A percentile compares a stretch with the other conserved stretches of the same genome.
Evolutionary conservation across 2,797 vertebrate genomes (phyloP).

Genomic region (Chrysocyon brachyurus): DNA sequence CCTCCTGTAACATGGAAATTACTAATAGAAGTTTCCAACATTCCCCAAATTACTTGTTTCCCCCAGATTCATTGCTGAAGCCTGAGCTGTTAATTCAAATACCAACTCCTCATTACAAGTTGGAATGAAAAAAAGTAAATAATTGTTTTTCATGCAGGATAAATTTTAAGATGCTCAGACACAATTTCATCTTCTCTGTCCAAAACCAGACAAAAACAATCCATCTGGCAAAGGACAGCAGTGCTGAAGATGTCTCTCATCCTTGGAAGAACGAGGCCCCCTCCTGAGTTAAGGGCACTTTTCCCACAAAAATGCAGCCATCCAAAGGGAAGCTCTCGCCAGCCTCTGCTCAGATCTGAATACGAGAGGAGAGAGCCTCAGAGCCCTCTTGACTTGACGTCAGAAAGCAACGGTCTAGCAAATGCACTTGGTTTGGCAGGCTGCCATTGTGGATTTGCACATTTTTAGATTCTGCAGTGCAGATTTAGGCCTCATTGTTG

Average conservation of each 20-base stretch:
- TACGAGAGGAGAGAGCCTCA: slow-evolving; percentile 10
- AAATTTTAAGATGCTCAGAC: slow-evolving; percentile 6
- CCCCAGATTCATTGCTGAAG: neutral
- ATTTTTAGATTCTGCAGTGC: neutral
- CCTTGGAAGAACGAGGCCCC: neutral
- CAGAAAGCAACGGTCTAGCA: slow-evolving; percentile 23
- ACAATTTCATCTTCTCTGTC: neutral
- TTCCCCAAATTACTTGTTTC: neutral
- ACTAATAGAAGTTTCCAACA: neutral
- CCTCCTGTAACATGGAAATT: neutral
- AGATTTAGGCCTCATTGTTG: neutral
- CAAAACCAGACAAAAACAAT: neutral
- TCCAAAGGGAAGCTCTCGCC: neutral
- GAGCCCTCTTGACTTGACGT: slow-evolving; percentile 17
- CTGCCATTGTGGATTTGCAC: neutral
- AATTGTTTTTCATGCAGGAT: neutral
- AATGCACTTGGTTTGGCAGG: neutral
- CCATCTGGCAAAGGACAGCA: neutral
- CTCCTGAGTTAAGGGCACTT: neutral
- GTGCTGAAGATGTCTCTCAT: neutral
- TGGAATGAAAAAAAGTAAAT: slow-evolving; percentile 27
- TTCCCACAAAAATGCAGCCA: neutral
- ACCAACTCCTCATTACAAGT: neutral
- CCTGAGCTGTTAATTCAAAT: neutral
- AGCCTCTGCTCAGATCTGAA: slow-evolving; percentile 66